phyloP scores from a whole-genome alignment of 2,113 vertebrate genomes.

The Raja brachyura region DNA sequence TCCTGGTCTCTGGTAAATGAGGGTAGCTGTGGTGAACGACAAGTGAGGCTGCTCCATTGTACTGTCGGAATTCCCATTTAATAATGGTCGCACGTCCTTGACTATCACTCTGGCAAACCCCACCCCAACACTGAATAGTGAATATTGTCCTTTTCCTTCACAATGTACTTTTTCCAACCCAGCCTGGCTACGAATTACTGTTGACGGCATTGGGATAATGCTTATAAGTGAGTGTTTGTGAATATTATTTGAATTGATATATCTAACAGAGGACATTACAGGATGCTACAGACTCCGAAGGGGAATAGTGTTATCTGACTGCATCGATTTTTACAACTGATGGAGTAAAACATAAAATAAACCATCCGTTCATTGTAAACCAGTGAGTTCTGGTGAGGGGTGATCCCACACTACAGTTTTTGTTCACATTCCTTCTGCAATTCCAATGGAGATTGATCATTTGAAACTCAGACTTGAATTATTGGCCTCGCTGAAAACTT shows the following conservation, averaged over 20 bases:
- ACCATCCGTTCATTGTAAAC: neutral
- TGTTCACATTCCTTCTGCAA: neutral
- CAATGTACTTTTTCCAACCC: neutral
- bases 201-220: neutral
- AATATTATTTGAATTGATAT: no score
- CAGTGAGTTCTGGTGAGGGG: no score
- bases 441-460: neutral
- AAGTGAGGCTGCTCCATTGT: no score
- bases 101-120: neutral
- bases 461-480: neutral
- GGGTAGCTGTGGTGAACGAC: neutral
- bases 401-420: neutral
- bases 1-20: neutral
- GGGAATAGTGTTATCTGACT: neutral
- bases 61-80: no score
- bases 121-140: no score
- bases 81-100: neutral
- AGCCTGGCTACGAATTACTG: neutral
- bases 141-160: no score
- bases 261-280: no score
- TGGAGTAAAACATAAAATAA: neutral
- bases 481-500: neutral
- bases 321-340: neutral
- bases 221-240: neutral
- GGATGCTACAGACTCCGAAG: neutral